Percentiles rank a stretch among this genome's conserved stretches.
Evolutionary conservation across 2,888 invertebrate genomes (phyloP).

Genomic region (Clistopyga incitator): DNA sequence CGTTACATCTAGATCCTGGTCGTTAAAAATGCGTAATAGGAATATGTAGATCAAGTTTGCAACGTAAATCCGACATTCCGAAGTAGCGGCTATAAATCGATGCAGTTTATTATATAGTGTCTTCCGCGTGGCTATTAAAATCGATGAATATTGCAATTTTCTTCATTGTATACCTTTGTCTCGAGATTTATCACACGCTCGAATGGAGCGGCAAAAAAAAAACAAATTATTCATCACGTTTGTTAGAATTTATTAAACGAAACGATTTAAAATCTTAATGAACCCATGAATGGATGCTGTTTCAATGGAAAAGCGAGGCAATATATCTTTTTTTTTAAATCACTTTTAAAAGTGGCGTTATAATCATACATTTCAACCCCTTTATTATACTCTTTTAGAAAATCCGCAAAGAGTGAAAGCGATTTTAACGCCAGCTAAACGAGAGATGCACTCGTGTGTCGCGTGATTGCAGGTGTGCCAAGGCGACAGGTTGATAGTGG

Average conservation of each 20-base stretch:
- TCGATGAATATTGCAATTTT: slow-evolving; percentile 8
- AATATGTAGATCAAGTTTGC: slow-evolving; percentile 47
- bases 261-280: neutral
- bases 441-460: slow-evolving; percentile 7
- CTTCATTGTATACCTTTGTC: slow-evolving; percentile 23
- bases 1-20: slow-evolving; percentile 19
- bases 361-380: slow-evolving; percentile 8
- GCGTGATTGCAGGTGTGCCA: slow-evolving; percentile 89
- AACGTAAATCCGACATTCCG: slow-evolving; percentile 24
- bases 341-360: neutral
- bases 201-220: neutral
- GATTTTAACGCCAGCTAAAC: slow-evolving; percentile 36
- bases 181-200: slow-evolving; percentile 6
- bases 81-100: slow-evolving; percentile 2
- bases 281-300: neutral
- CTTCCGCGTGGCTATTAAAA: neutral
- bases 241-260: neutral
- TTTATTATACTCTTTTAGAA: slow-evolving; percentile 39
- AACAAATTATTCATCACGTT: neutral
- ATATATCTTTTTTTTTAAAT: too few species aligned
- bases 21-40: neutral
- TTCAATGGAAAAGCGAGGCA: too few species aligned
- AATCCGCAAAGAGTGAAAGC: slow-evolving; percentile 60
- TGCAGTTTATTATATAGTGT: neutral
- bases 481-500: slow-evolving; percentile 93